Evolutionary conservation across 2,113 vertebrate genomes (phyloP), one percentile per base, ranked within the genome.

Genomic region (Condylura cristata): DNA sequence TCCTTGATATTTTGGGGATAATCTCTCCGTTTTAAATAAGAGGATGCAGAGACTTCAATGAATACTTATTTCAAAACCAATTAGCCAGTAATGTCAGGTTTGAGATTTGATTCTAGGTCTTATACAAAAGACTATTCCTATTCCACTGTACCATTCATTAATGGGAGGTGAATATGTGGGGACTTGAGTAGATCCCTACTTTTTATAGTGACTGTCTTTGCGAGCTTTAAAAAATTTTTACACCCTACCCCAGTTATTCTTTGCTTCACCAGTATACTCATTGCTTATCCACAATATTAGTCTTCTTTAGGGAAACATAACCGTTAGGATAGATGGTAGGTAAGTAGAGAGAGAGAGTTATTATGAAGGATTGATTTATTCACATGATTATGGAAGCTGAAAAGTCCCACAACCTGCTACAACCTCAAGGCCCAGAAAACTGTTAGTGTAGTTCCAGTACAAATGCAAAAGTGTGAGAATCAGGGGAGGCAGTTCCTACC

Each of bases 81-180:
- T 32, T 80, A 90, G 26, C 65, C 80, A 89, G 18, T 93, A 68
- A 87, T 94, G 65, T 68, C 71, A 84, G 65, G 26, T 46, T 84
- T 79, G 68, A 63, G 48, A 70, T 91, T n/a, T 94, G 63, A 48
- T 63, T 37, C 39, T 91, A 53, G 17, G 63, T 93, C 46, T 76
- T 48, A 68, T 34, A 53, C 76, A 41, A 85, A 79, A 87, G 71
- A 13, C 34, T 81, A 28, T 66, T 94, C 30, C 58, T 44, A 58
- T 37, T 32, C 74, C 30, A 41, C 37, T 37, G 0, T 80, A 41
- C 30, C 20, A 48, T 51, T 92, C 66, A 58, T 51, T 94, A 24
- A 48, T 41, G 3, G 74, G 41, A 87, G 14, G 37, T 79, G 20
- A 79, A 18, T 80, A 51, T 30, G 1, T 12, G 63, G 39, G 11